Percentiles rank a stretch among this genome's conserved stretches.
Conservation (phyloP, 2,888 invertebrate genomes). For the Scaptomyza parva region DNA sequence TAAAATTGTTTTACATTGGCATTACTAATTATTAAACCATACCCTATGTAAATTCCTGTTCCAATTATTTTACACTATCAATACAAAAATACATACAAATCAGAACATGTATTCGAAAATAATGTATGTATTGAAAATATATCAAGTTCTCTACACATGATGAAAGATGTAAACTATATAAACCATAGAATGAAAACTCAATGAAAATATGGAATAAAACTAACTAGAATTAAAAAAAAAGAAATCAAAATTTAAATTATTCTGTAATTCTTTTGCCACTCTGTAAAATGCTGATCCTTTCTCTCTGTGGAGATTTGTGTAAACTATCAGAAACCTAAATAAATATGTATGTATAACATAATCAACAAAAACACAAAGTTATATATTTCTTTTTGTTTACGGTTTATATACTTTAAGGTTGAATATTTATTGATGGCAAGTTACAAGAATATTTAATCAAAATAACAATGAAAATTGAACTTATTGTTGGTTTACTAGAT, state of each 20-base stretch:
- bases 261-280: constrained; percentile 8
- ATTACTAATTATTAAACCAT: constrained; percentile 15
- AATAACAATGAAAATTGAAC: constrained; percentile 13
- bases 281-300: constrained; percentile 29
- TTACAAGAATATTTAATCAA: constrained; percentile 8
- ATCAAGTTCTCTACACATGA: constrained; percentile 35
- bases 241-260: constrained; percentile 1
- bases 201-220: constrained; percentile 7
- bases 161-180: constrained; percentile 31
- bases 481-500: constrained; percentile 37
- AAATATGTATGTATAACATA: constrained; percentile 65
- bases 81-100: constrained; percentile 23
- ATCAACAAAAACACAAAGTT: constrained; percentile 22
- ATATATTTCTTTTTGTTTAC: not conserved
- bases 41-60: constrained; percentile 18
- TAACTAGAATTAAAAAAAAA: not conserved
- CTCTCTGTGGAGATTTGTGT: constrained; percentile 49
- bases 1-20: constrained; percentile 20
- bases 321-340: constrained; percentile 49
- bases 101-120: constrained; percentile 26
- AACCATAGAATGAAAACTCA: constrained; percentile 5
- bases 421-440: constrained; percentile 31
- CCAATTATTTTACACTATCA: constrained; percentile 16
- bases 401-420: not conserved
- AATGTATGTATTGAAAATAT: constrained; percentile 16